These are phyloP conservation scores for Aquatica leii DNA, from an alignment of 2,888 invertebrate genomes.

Conservation along the genomic window DNA sequence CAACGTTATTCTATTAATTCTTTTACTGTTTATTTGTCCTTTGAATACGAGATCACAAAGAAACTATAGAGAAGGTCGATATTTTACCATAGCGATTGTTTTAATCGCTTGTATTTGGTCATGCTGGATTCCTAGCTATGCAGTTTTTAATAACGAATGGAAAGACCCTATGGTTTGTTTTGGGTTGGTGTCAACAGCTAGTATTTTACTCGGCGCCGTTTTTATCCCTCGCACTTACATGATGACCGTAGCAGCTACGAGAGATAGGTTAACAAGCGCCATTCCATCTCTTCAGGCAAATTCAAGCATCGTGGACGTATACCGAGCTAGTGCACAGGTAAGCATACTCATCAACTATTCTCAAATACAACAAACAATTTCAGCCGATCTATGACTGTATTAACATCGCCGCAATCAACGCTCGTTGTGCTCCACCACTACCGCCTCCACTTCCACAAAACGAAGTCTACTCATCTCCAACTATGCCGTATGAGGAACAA, in stretches of 20 bases:
- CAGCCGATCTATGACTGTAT: conserved; percentile 68
- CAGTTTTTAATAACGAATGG: conserved; percentile 63
- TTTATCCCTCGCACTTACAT: conserved; percentile 75
- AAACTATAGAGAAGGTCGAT: conserved; percentile 73
- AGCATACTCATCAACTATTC: no score
- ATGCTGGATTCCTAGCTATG: conserved; percentile 67
- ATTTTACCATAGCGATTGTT: conserved; percentile 65
- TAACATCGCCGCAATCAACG: conserved; percentile 63
- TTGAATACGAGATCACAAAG: conserved; percentile 70
- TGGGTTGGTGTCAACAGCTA: conserved; percentile 70
- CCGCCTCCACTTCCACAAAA: conserved; percentile 47
- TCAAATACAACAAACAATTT: no score
- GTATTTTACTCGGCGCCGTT: conserved; percentile 69
- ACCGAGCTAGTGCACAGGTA: conserved; percentile 57
- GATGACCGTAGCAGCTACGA: conserved; percentile 70
- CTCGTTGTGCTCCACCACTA: conserved; percentile 19
- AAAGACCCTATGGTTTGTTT: conserved; percentile 68
- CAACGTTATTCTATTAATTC: conserved; percentile 67
- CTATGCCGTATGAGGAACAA: conserved; percentile 52
- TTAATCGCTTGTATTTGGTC: conserved; percentile 68
- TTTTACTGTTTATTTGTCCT: conserved; percentile 67
- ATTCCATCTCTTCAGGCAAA: conserved; percentile 61
- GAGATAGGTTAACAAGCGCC: conserved; percentile 67
- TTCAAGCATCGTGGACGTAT: conserved; percentile 61
- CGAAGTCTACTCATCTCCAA: conserved; percentile 52